These are phyloP conservation scores for Pantherophis alleghaniensis DNA, from an alignment of 2,797 vertebrate genomes.

Conservation along the genomic window DNA sequence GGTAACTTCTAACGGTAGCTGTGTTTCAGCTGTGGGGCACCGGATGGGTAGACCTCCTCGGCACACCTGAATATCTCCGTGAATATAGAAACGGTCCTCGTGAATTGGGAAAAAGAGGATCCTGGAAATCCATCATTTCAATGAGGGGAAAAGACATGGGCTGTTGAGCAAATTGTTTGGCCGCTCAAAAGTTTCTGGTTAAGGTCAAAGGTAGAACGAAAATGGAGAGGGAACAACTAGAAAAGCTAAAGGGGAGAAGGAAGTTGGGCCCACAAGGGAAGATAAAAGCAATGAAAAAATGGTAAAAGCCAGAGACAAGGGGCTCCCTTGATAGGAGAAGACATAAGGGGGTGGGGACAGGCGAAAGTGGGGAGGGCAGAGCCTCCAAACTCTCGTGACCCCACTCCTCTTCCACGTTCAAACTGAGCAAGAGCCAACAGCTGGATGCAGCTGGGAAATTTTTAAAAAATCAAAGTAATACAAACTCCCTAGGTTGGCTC, in stretches of 20 bases:
- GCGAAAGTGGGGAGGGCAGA: not conserved
- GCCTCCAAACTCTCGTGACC: too few species aligned
- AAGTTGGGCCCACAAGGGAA: too few species aligned
- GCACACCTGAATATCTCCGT: not conserved
- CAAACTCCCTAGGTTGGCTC: not conserved
- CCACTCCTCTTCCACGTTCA: not conserved
- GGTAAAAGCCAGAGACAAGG: too few species aligned
- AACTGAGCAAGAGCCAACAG: not conserved
- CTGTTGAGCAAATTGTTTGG: not conserved
- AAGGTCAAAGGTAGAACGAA: too few species aligned
- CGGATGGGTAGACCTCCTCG: too few species aligned
- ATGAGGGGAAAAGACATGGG: too few species aligned
- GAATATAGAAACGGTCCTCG: not conserved
- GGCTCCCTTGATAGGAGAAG: not conserved
- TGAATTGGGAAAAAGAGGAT: not conserved
- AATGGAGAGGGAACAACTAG: not conserved
- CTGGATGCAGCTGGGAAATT: not conserved
- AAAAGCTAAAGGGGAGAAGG: too few species aligned
- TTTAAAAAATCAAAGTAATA: not conserved
- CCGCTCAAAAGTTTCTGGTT: not conserved
- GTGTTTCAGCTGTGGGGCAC: too few species aligned
- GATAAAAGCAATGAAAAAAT: not conserved
- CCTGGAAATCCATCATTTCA: not conserved
- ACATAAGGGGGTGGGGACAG: not conserved
- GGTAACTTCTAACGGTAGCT: not conserved